Base-by-base conservation (phyloP, 2,797 vertebrate genomes). In the Phataginus tricuspis region DNA sequence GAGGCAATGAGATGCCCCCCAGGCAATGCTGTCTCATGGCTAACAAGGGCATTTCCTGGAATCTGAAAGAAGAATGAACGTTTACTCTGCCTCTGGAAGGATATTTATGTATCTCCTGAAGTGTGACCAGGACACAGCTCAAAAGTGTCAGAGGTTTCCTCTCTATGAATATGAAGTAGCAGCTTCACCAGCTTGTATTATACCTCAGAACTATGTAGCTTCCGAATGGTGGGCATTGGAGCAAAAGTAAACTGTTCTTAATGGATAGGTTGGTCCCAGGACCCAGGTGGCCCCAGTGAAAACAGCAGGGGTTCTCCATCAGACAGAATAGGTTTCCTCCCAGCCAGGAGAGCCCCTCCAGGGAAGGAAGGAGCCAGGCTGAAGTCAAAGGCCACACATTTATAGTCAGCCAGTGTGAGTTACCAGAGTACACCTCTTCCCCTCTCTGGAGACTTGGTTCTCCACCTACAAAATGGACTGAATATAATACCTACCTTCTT, bases 131-230 rank as follows among this genome's bases (percentile, higher is more conserved):
- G 79, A 83, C 63, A 57, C 55, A 25, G 1, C 57, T 90, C 72
- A 45, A 13, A 68, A 14, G 13, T 23, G 14, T 96, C 96, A 92
- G 45, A 27, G 61, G 3, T 69, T 93, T 96, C 77, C 4, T 51
- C 89, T 95, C 80, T 92, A 9, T 59, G 4, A 87, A 92, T 13
- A 1, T 1, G 91, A 97, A 94, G 86, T 42, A 87, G 74, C 63
- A 92, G 78, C 82, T 86, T 96, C 51, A 51, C 69, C 25, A 45
- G 86, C 83, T 98, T 96, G 64, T 94, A 57, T 96, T 86, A 78
- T 0, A 0, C 8, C 75, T 82, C 11, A n/a, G 86, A 87, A 88
- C 29, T 31, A 42, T 21, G 78, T 92, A 95, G 64, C 66, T 86
- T 85, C 31, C 5, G 1, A 66, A 21, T 3, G 0, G 1, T 49